Evolutionary conservation across 2,888 invertebrate genomes (phyloP), one percentile per base, ranked within the genome.

Genomic region (Synergus itoensis): DNA sequence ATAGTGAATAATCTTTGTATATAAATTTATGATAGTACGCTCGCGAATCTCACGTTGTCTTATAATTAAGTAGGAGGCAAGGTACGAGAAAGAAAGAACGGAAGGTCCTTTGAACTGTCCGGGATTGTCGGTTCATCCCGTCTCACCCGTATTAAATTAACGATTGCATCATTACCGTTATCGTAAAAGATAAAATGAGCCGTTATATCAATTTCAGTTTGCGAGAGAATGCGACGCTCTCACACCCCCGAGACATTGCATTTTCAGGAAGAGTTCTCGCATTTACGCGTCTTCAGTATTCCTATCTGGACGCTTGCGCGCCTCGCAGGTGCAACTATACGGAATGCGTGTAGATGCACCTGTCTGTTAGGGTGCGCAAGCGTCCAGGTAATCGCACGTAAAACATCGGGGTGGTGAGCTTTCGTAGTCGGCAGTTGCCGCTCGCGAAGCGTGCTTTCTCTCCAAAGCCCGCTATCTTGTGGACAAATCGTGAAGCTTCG

Each of bases 351-450:
- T 81, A 82, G 81, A 82, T 82, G 78, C 80, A 82, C 81, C 81
- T 81, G 81, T 45, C 78, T 80, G 48, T 65, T 63, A 73, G 76
- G 77, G 73, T 76, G 84, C 84, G 84, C 84, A 82, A 79, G 84
- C 84, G 84, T 84, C 79, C 84, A 84, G 84, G 84, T 83, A 83
- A 84, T 77, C 43, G 80, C 79, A 77, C 80, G 76, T 82, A 80
- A 84, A 84, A 81, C 80, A 80, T 82, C 79, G 81, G 82, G 81
- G 79, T 79, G 80, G 77, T 76, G 80, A 81, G 82, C 81, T 78
- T 83, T 83, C 84, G 82, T 80, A 84, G 82, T 84, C 81, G 81
- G 84, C 84, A 79, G 78, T 77, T 60, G 82, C 84, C 82, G 83
- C 76, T 84, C 79, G 82, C 80, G 80, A 77, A 81, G 84, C 84